Conservation (phyloP, 92 coral and sea anemone species). For the Porites divaricata region DNA sequence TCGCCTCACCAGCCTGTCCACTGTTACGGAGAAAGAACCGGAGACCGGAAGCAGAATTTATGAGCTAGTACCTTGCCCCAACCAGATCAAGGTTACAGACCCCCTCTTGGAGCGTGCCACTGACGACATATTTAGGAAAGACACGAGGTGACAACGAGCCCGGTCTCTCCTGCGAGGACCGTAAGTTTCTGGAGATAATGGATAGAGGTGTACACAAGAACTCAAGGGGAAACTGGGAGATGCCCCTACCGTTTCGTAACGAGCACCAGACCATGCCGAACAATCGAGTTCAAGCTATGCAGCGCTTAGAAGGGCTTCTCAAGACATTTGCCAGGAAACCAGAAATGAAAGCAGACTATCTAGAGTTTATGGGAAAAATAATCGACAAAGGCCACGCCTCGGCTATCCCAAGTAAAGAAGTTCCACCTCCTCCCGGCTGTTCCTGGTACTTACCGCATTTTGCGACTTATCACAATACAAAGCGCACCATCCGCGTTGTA, state of each 20-base stretch:
- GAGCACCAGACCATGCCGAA: constrained; percentile 57
- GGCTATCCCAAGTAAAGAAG: constrained; percentile 39
- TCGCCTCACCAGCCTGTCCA: constrained; percentile 23
- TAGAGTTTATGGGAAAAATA: constrained; percentile 69
- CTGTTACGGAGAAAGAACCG: not conserved
- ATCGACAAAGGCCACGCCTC: constrained; percentile 70
- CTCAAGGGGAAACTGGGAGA: constrained; percentile 67
- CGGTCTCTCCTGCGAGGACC: constrained; percentile 55
- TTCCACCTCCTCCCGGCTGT: constrained; percentile 25
- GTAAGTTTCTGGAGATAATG: constrained; percentile 49
- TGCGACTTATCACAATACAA: constrained; percentile 64
- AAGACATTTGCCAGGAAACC: constrained; percentile 57
- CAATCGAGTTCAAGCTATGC: constrained; percentile 62
- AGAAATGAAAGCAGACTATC: constrained; percentile 61
- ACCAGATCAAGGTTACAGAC: constrained; percentile 50
- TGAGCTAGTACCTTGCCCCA: constrained; percentile 53
- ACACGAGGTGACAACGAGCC: constrained; percentile 42
- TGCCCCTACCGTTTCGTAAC: constrained; percentile 72
- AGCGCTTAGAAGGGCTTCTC: constrained; percentile 57
- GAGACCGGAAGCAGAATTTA: constrained; percentile 25
- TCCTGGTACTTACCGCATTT: constrained; percentile 72
- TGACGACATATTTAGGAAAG: constrained; percentile 30
- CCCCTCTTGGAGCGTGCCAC: constrained; percentile 14
- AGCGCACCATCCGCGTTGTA: constrained; percentile 67
- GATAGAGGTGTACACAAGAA: constrained; percentile 64